A percentile compares a stretch with the other conserved stretches of the same genome.
phyloP scores from a whole-genome alignment of 2,888 invertebrate species.

The Gonocerus acuteangulatus region DNA sequence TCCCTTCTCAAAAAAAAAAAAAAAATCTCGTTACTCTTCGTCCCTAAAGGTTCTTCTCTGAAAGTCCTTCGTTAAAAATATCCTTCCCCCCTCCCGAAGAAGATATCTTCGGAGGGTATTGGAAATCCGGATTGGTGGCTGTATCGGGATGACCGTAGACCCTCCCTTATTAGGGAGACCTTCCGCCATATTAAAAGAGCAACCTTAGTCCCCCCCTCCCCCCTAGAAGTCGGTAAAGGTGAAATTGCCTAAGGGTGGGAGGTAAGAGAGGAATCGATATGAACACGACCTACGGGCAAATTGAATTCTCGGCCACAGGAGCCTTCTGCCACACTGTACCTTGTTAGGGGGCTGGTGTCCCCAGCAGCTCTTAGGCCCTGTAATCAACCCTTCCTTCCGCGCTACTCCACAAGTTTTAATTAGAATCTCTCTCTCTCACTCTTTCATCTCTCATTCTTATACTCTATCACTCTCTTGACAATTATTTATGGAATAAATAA shows the following conservation, averaged over 20 bases:
- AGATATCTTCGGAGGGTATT: conserved; percentile 9
- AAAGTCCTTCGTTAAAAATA: no score
- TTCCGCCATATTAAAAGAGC: conserved; percentile 29
- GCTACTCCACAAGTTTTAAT: background rate
- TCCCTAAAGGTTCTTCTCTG: no score
- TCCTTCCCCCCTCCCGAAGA: no score
- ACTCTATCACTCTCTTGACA: background rate
- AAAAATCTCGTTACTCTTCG: no score
- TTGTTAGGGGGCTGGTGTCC: conserved; percentile 10
- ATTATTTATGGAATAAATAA: background rate
- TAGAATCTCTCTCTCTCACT: background rate
- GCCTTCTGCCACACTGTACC: conserved; percentile 29
- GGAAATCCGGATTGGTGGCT: conserved; percentile 24
- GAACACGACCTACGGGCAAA: conserved; percentile 13
- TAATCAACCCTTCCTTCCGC: background rate
- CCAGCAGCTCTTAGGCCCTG: background rate
- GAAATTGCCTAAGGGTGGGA: conserved; percentile 27
- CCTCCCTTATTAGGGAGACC: background rate
- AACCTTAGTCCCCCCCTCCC: conserved; percentile 5
- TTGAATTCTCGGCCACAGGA: conserved; percentile 33
- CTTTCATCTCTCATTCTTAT: background rate
- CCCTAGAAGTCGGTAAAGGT: conserved; percentile 26
- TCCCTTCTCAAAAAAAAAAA: no score
- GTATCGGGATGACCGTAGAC: conserved; percentile 27
- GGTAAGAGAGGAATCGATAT: background rate